These are phyloP conservation scores for Tenthredo mesomela DNA, from an alignment of 2,888 invertebrate genomes.

Conservation along the genomic window DNA sequence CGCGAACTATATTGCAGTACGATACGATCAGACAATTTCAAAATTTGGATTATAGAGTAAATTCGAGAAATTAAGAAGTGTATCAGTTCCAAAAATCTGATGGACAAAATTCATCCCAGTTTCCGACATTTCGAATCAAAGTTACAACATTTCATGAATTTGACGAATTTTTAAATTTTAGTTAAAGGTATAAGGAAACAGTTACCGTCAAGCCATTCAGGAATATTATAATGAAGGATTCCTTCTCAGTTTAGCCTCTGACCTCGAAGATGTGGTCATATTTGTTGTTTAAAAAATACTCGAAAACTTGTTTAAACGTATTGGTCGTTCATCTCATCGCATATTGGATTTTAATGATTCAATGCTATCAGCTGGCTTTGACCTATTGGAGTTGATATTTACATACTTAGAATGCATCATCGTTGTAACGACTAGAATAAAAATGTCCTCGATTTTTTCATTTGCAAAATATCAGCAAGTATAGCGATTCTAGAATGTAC, in stretches of 20 bases:
- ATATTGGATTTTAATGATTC: not conserved
- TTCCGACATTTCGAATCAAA: not conserved
- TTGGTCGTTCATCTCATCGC: not conserved
- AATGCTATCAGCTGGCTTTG: not conserved
- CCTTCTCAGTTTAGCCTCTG: no score
- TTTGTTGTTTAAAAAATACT: not conserved
- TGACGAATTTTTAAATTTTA: not conserved
- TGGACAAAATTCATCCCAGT: not conserved
- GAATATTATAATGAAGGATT: no score
- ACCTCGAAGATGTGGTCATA: not conserved
- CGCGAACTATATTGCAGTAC: not conserved
- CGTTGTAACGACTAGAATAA: not conserved
- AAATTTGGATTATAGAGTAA: not conserved
- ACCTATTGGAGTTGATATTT: not conserved
- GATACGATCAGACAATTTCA: not conserved
- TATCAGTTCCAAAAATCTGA: not conserved
- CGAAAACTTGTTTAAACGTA: not conserved
- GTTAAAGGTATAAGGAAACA: not conserved
- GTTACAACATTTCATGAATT: not conserved
- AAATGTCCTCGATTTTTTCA: not conserved
- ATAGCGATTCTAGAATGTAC: not conserved
- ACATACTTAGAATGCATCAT: not conserved
- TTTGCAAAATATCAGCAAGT: not conserved
- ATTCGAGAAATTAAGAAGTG: not conserved
- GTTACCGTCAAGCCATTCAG: not conserved